Base-by-base conservation (phyloP, 2,797 vertebrate species). In the Pygocentrus nattereri region DNA sequence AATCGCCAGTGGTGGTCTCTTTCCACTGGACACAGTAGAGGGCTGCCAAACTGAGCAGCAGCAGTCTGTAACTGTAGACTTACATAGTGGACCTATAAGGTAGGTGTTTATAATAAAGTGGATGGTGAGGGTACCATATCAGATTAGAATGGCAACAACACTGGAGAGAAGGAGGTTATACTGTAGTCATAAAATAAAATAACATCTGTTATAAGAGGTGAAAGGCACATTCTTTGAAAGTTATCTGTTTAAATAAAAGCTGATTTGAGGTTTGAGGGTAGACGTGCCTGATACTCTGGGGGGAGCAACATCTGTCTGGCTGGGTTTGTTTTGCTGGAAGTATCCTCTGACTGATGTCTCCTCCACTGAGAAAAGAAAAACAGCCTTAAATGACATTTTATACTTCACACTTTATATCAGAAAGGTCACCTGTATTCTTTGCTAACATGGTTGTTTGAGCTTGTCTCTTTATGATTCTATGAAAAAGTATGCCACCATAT, bases 311-410 rank as follows among this genome's bases (percentile, higher is more conserved):
- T 95, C 92, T 77, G 83, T 86, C 54, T 84, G 91, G 0, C 74
- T 91, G 30, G 86, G 83, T 74, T 82, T 84, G 82, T 82, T 94
- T 88, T 92, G 94, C 88, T 93, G 93, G 91, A 99, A 99, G 93
- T 97, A 99, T 31, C 97, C 97, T 84, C 88, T 86, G 80, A 92
- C 82, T 58, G 90, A 89, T 84, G 90, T 87, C 67, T 92, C 91
- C 76, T 95, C 93, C 79, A 93, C 90, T 82, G 79, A 77, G 76
- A 81, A 71, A 82, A 78, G 71, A 77, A 71, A 85, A 44, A 80
- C 78, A 81, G 78, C 38, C 52, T 54, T 79, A 78, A 81, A 85
- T 74, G 78, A 78, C 31, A 34, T 58, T 84, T 79, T 76, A 77
- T 71, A 13, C 75, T 34, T 58, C 38, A 34, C 67, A 4, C 30